phyloP scores from a whole-genome alignment of 1,140 invertebrate genomes.

The Elysia chlorotica region DNA sequence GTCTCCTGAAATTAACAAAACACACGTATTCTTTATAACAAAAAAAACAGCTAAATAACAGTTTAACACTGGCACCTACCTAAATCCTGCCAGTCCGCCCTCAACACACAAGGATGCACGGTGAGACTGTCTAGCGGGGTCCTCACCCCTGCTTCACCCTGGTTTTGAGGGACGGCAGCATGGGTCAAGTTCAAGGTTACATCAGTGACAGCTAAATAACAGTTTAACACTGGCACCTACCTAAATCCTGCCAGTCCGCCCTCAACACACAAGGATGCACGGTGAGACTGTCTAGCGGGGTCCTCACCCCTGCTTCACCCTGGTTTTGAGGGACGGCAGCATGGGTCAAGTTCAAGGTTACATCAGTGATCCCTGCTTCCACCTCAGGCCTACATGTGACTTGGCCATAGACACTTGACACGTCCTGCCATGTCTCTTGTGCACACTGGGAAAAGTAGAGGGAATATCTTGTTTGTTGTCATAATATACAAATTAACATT shows the following conservation, averaged over 20 bases:
- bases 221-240: too few relatives aligned
- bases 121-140: conserved; percentile 47
- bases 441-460: conserved; percentile 40
- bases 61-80: conserved; percentile 25
- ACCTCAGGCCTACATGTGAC: conserved; percentile 52
- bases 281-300: conserved; percentile 46
- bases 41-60: too few relatives aligned
- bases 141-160: conserved; percentile 31
- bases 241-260: conserved; percentile 44
- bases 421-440: conserved; percentile 41
- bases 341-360: conserved; percentile 49
- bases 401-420: conserved; percentile 52
- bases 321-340: too few relatives aligned
- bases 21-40: too few relatives aligned
- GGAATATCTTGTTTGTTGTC: not conserved
- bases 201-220: too few relatives aligned
- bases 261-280: conserved; percentile 56
- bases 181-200: conserved; percentile 48
- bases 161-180: too few relatives aligned
- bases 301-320: conserved; percentile 31
- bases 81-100: conserved; percentile 44
- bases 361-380: conserved; percentile 45
- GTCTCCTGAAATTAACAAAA: too few relatives aligned
- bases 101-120: conserved; percentile 55
- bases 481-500: too few relatives aligned